These are phyloP conservation scores for Dreissena rostriformis DNA, from an alignment of 1,140 invertebrate species.

Conservation along the genomic window DNA sequence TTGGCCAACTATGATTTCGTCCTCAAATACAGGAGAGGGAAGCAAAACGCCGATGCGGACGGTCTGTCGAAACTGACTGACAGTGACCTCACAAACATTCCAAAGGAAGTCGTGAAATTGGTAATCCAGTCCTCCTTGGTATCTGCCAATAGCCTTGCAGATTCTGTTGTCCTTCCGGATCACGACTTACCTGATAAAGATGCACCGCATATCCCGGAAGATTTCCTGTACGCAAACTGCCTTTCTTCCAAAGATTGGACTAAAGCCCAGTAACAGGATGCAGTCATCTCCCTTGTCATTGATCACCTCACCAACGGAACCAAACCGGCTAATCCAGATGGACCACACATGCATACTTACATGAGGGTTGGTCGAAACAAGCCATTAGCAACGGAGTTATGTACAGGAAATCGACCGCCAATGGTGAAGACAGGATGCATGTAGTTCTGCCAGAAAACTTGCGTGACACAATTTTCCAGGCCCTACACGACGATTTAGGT, in stretches of 20 bases:
- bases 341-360: background rate
- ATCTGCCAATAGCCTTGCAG: background rate
- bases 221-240: background rate
- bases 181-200: background rate
- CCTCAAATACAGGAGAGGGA: slow-evolving; percentile 27
- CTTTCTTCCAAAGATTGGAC: background rate
- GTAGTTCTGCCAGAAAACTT: background rate
- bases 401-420: background rate
- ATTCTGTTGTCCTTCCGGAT: background rate
- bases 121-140: background rate
- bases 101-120: slow-evolving; percentile 2
- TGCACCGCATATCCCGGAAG: background rate
- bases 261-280: background rate
- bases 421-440: background rate
- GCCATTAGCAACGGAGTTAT: background rate
- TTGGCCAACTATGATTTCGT: slow-evolving; percentile 27
- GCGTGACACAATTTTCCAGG: slow-evolving; percentile 1
- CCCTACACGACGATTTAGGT: slow-evolving; percentile 17
- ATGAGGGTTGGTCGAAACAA: slow-evolving; percentile 6
- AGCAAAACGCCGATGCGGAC: slow-evolving; percentile 50
- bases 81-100: background rate
- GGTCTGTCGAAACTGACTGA: slow-evolving; percentile 35
- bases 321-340: background rate
- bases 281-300: background rate
- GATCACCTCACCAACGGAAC: background rate